Evolutionary conservation across 2,888 invertebrate genomes (phyloP).

Genomic region (Furcula furcula): DNA sequence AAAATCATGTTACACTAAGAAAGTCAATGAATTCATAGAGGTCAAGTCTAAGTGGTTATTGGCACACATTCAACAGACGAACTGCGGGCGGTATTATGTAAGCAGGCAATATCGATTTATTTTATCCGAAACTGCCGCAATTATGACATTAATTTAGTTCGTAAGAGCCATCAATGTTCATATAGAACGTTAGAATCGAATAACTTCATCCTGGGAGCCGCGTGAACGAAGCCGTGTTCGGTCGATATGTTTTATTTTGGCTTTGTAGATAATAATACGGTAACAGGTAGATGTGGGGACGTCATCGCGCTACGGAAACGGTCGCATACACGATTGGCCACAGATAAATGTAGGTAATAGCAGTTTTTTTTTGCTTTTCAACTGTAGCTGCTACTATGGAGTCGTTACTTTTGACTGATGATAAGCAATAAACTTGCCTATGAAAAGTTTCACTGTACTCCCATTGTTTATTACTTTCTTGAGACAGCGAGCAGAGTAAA

Average conservation of each 20-base stretch:
- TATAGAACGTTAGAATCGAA: conserved; percentile 67
- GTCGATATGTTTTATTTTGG: conserved; percentile 41
- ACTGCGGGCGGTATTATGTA: conserved; percentile 76
- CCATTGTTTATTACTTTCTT: conserved; percentile 13
- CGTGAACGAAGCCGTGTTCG: conserved; percentile 55
- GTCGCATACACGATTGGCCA: conserved; percentile 47
- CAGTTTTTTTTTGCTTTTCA: too few relatives aligned
- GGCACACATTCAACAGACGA: conserved; percentile 47
- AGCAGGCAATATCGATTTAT: conserved; percentile 74
- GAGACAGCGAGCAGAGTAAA: conserved; percentile 11
- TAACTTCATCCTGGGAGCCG: conserved; percentile 65
- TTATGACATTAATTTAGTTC: conserved; percentile 78
- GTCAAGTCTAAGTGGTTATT: conserved; percentile 51
- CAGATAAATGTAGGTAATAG: too few relatives aligned
- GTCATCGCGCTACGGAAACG: conserved; percentile 55
- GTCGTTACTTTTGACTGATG: too few relatives aligned
- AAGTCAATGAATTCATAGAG: conserved; percentile 45
- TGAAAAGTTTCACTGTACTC: conserved; percentile 36
- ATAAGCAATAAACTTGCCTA: too few relatives aligned
- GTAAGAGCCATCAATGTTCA: conserved; percentile 70
- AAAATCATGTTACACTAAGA: conserved; percentile 26
- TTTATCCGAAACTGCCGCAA: conserved; percentile 74
- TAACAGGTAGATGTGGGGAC: conserved; percentile 65
- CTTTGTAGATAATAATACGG: conserved; percentile 46
- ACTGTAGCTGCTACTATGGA: too few relatives aligned